phyloP scores from a whole-genome alignment of 1,140 invertebrate species.

The Brachionus paranguensis region DNA sequence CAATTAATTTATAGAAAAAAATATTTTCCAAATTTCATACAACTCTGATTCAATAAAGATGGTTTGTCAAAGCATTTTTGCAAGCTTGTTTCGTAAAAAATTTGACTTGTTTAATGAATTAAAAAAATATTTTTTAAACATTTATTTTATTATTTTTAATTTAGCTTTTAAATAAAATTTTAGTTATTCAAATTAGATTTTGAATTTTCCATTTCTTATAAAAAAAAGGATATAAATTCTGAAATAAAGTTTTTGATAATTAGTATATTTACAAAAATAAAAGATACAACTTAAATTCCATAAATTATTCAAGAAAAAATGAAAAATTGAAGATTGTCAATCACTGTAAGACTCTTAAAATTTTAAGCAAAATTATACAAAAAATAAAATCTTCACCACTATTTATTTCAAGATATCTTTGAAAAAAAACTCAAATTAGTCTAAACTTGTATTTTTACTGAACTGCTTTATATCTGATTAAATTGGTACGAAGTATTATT shows the following conservation, averaged over 20 bases:
- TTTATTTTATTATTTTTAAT: conserved; percentile 3
- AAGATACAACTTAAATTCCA: not conserved
- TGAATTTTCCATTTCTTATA: not conserved
- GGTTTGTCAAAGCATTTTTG: not conserved
- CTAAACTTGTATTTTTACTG: not conserved
- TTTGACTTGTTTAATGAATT: not conserved
- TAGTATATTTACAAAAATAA: not conserved
- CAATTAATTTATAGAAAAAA: too few relatives aligned
- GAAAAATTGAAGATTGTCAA: not conserved
- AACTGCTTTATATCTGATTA: not conserved
- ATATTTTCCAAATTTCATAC: too few relatives aligned
- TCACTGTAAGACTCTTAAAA: not conserved
- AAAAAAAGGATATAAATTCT: not conserved
- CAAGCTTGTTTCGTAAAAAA: not conserved
- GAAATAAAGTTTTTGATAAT: not conserved
- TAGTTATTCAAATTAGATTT: not conserved
- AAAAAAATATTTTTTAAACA: not conserved
- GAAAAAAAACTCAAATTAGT: not conserved
- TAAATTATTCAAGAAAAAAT: not conserved
- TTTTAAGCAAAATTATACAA: not conserved
- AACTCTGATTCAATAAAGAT: too few relatives aligned
- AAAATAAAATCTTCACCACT: not conserved
- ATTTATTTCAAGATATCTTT: not conserved
- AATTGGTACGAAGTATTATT: not conserved
- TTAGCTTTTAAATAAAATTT: not conserved